A percentile compares a stretch with the other conserved stretches of the same genome.
phyloP scores from a whole-genome alignment of 2,797 vertebrate genomes.

The Gila robusta region DNA sequence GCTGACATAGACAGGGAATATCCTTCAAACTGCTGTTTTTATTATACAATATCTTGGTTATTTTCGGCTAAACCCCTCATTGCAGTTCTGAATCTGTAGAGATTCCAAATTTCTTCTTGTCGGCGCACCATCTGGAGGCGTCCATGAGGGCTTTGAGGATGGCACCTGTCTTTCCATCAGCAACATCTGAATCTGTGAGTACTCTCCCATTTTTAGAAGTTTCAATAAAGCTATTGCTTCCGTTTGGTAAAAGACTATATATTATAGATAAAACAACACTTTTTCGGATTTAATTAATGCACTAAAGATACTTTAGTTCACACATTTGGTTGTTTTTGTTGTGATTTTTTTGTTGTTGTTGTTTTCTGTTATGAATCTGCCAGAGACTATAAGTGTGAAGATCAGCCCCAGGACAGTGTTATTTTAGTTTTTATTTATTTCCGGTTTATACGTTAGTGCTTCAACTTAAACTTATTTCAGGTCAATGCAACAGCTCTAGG shows the following conservation, averaged over 20 bases:
- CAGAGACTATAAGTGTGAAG: no score
- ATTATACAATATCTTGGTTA: background rate
- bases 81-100: conserved; percentile 77
- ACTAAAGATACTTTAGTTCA: background rate
- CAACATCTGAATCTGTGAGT: conserved; percentile 76
- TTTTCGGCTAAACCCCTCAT: conserved; percentile 41
- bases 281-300: background rate
- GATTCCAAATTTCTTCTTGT: conserved; percentile 94
- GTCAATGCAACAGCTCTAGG: background rate
- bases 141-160: conserved; percentile 87
- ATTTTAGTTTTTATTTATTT: background rate
- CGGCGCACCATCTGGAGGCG: conserved; percentile 88
- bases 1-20: background rate
- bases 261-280: background rate
- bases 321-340: background rate
- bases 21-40: background rate
- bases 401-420: background rate
- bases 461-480: background rate
- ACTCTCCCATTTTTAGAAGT: background rate
- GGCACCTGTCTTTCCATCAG: conserved; percentile 76
- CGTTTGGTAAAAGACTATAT: background rate
- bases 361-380: no score
- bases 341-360: no score
- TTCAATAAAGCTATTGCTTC: background rate
- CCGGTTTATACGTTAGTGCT: background rate